Evolutionary conservation across 2,113 vertebrate genomes (phyloP).

Genomic region (Anthoscopus minutus): DNA sequence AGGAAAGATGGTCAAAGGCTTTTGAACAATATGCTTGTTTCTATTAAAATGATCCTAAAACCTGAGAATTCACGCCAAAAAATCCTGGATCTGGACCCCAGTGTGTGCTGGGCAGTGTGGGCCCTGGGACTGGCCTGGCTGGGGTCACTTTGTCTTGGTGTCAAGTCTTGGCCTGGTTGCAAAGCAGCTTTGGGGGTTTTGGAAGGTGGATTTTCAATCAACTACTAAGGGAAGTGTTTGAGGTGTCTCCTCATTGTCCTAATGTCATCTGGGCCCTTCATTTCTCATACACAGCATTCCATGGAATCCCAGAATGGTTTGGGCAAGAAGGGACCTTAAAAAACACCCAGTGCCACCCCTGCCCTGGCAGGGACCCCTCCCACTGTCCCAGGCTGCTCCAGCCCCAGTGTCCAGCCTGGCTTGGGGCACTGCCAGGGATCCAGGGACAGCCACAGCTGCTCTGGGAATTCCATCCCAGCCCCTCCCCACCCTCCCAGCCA

Average conservation of each 20-base stretch:
- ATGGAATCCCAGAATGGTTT: neutral
- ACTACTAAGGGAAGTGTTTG: neutral
- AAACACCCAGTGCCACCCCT: neutral
- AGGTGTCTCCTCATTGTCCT: neutral
- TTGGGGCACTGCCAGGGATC: too few species aligned
- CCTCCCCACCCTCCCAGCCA: too few species aligned
- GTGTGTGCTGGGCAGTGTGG: accelerated
- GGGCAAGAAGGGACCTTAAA: neutral
- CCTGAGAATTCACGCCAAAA: neutral
- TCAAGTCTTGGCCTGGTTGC: neutral
- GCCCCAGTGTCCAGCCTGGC: too few species aligned
- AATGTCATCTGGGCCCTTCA: neutral
- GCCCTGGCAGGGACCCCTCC: neutral
- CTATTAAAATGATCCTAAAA: neutral
- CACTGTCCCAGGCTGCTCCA: too few species aligned
- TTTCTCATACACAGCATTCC: neutral
- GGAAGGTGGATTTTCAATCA: neutral
- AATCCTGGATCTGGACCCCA: accelerated
- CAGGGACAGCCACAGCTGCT: neutral
- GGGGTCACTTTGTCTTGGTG: neutral
- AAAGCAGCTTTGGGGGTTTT: neutral
- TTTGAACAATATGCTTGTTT: neutral
- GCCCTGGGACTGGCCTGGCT: accelerated
- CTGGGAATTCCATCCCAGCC: neutral
- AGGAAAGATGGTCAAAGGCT: neutral